Evolutionary conservation across 1,140 invertebrate species (phyloP).

Genomic region (Aphelenchoides avenae): DNA sequence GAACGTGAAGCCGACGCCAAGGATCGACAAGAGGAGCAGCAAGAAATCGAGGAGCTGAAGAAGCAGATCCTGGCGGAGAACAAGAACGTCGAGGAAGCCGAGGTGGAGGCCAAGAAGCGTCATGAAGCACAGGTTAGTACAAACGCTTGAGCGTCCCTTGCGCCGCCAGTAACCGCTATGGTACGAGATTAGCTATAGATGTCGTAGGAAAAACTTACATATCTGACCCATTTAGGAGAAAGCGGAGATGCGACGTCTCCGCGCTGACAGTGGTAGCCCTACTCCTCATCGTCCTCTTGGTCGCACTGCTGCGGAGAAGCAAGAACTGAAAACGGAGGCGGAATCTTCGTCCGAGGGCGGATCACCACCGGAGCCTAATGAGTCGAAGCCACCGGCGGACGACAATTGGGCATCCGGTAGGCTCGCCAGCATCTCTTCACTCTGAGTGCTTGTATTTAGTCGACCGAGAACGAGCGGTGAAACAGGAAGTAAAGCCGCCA

Average conservation of each 20-base stretch:
- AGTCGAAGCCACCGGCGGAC: no score
- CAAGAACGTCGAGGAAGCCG: slow-evolving; percentile 60
- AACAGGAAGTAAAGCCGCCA: not conserved
- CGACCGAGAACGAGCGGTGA: not conserved
- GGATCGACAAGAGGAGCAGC: slow-evolving; percentile 81
- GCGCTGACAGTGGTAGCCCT: slow-evolving; percentile 9
- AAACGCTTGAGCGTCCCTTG: not conserved
- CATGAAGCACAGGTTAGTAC: slow-evolving; percentile 13
- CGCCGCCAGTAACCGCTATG: not conserved
- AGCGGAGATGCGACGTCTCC: slow-evolving; percentile 5
- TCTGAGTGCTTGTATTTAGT: no score
- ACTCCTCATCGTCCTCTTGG: slow-evolving; percentile 12
- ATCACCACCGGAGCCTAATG: no score
- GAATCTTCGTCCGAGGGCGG: not conserved
- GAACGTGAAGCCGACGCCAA: slow-evolving; percentile 84
- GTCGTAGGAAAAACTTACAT: not conserved
- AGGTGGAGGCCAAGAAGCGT: slow-evolving; percentile 12
- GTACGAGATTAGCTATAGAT: not conserved
- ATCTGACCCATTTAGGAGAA: slow-evolving; percentile 7
- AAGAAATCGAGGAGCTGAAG: slow-evolving; percentile 83
- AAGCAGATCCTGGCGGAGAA: slow-evolving; percentile 75
- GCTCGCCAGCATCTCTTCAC: no score
- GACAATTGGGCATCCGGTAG: not conserved
- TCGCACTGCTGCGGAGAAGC: not conserved
- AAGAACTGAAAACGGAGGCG: not conserved